Evolutionary conservation across 2,888 invertebrate species (phyloP), one percentile per base, ranked within the genome.

Genomic region (Tetragonula carbonaria): DNA sequence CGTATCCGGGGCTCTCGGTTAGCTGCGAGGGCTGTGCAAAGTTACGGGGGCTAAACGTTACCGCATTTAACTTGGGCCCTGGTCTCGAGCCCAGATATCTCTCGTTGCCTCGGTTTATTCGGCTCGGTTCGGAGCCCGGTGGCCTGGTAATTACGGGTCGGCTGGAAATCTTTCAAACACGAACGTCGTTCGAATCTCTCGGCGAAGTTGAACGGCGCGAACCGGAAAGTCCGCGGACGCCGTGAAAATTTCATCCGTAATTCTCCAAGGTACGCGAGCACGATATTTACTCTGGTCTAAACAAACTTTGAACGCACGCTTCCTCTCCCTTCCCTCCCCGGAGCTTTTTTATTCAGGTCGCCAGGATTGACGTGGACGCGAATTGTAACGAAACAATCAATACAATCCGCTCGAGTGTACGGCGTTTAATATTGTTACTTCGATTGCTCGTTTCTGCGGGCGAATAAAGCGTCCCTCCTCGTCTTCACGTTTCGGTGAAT

Each of bases 361-460:
- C 28, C 68, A 13, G 73, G 55, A 55, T 71, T 65, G 80, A 71
- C 80, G 68, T 11, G 28, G 23, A 62, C 53, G 23, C n/a, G 71
- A 45, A n/a, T 50, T 74, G 51, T 38, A 70, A 70, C 81, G 82
- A 81, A 82, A 82, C 82, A 82, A 82, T 82, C 81, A 50, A 81
- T 80, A 75, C 80, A 53, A 72, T 57, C 71, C 66, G 50, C 23
- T 28, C 71, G 71, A 33, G 53, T 82, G 79, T 75, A 55, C 73
- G 63, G 67, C 81, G 71, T 80, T 82, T 82, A 82, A 82, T 80
- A 71, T 81, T 71, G 82, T 80, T 80, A 74, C 51, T 70, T 57
- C 65, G 55, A 63, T 78, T 68, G 78, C 50, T 71, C 28, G 55
- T 14, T 16, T 3, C 57, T 53, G 38, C 51, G 33, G 68, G 65